phyloP scores from a whole-genome alignment of 92 coral and sea anemone species.

The Metridium senile region DNA sequence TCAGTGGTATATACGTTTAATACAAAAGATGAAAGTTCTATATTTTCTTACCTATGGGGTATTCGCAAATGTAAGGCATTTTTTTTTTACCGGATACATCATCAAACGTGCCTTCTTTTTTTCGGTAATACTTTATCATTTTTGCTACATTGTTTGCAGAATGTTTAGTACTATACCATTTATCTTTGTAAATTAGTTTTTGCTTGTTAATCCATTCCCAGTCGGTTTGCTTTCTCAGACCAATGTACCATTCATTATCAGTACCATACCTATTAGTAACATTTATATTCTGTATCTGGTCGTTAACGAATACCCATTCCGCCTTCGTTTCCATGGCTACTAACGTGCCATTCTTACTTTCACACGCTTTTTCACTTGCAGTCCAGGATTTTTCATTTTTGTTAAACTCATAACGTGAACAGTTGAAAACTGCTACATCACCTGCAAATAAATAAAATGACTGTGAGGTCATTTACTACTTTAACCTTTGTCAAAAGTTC shows the following conservation, averaged over 20 bases:
- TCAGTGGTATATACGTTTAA: not conserved
- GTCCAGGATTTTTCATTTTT: not conserved
- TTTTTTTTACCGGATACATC: not conserved
- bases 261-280: too few species aligned
- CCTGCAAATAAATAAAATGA: not conserved
- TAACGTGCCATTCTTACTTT: conserved; percentile 31
- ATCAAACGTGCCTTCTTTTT: not conserved
- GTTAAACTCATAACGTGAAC: not conserved
- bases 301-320: conserved; percentile 34
- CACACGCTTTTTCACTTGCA: conserved; percentile 8
- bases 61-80: conserved; percentile 1
- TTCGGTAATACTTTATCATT: not conserved
- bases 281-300: conserved; percentile 47
- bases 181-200: not conserved
- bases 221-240: not conserved
- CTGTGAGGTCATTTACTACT: too few species aligned
- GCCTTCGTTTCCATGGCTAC: conserved; percentile 47
- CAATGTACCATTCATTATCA: conserved; percentile 49
- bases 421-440: not conserved
- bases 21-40: not conserved
- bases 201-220: not conserved
- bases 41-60: not conserved
- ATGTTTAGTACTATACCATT: not conserved
- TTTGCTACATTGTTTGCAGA: not conserved
- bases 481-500: too few species aligned